Evolutionary conservation across 2,797 vertebrate species (phyloP), one percentile per base, ranked within the genome.

Genomic region (Scleropages formosus): DNA sequence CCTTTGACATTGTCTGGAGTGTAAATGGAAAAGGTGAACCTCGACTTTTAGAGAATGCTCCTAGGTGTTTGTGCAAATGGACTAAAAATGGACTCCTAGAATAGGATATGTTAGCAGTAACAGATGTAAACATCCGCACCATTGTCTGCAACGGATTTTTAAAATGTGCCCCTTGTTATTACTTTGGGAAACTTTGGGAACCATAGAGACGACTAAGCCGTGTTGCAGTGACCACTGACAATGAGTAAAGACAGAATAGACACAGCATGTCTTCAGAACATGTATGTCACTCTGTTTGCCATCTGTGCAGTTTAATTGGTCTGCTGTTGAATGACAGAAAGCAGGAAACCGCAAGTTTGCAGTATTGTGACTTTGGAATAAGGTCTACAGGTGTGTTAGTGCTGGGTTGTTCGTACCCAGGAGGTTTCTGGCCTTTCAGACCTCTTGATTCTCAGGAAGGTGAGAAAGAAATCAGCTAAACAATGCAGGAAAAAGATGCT

Each of bases 311-410:
- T 58, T 16, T 16, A 78, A 74, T 75, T 71, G 64, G 39, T 75
- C 60, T 59, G 61, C 31, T 67, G 76, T 67, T 67, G 79, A 80
- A 66, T 61, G 79, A 70, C 51, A 44, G 71, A 51, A 59, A 56
- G 59, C 24, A 4, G 56, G 39, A 60, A 1, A 10, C 3, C 61
- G 49, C 31, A 44, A 67, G 46, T 56, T 68, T 74, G 11, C 46
- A 18, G 77, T 60, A 4, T 71, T 70, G 61, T 56, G n/a, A 39
- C 26, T 56, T 26, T 56, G 15, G 47, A 44, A 65, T 79, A 76
- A 75, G 76, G 82, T 71, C 73, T 79, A 18, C 20, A 75, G 63
- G 62, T 73, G 74, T 77, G 66, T 71, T 68, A 70, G 72, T 71
- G 69, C 85, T 12, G 18, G n/a, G 26, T 75, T 71, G 18, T 58